phyloP scores from a whole-genome alignment of 2,797 vertebrate genomes.

The Helarctos malayanus region DNA sequence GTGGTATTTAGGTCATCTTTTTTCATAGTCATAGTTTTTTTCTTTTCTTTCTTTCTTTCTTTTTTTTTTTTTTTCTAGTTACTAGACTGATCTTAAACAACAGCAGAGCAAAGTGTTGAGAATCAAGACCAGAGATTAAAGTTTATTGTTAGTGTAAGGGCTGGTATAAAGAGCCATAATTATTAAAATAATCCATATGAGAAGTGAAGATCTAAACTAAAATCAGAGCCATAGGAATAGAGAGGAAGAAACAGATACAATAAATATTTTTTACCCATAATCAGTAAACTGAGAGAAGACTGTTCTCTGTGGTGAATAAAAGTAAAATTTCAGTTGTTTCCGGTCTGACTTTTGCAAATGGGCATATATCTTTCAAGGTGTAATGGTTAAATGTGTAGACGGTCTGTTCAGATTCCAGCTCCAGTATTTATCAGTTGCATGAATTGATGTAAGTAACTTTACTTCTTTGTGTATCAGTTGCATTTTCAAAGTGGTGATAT shows the following conservation, averaged over 20 bases:
- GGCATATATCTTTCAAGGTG: background rate
- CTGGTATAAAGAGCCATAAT: background rate
- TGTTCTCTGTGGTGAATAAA: background rate
- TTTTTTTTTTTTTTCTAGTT: too few relatives aligned
- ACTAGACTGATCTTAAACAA: background rate
- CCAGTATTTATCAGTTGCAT: background rate
- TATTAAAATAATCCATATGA: background rate
- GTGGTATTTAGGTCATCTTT: background rate
- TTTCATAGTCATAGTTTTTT: background rate
- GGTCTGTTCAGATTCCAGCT: background rate
- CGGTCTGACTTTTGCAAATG: background rate
- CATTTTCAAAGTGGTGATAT: background rate
- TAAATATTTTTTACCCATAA: background rate
- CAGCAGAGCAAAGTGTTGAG: background rate
- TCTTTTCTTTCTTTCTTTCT: too few relatives aligned
- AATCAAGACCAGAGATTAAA: constrained; percentile 15
- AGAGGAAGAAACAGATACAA: background rate
- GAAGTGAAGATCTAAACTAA: constrained; percentile 8
- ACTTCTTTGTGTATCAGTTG: background rate
- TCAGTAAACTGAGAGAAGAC: background rate
- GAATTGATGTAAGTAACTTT: background rate
- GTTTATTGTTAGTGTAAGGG: background rate
- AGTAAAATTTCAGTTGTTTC: background rate
- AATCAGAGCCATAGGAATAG: background rate
- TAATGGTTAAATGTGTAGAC: background rate